Conservation (phyloP, 2,888 invertebrate genomes). For the Orthosia incerta region DNA sequence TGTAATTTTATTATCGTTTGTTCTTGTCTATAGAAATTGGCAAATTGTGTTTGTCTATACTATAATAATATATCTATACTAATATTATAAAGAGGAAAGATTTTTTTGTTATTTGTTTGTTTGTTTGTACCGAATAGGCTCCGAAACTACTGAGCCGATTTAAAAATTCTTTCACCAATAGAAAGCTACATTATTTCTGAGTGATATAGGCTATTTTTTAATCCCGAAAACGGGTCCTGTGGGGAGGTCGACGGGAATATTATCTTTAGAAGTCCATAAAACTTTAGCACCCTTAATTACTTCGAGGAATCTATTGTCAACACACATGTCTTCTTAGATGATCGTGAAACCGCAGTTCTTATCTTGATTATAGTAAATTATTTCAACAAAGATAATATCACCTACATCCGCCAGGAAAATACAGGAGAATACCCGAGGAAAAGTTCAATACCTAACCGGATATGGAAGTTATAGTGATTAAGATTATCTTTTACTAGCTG, state of each 20-base stretch:
- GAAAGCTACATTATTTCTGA: no score
- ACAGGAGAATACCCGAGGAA: conserved; percentile 6
- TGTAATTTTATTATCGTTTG: no score
- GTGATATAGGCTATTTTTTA: no score
- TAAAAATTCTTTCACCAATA: no score
- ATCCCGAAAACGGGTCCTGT: no score
- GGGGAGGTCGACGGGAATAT: no score
- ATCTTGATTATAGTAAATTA: conserved; percentile 44
- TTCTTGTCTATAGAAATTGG: not conserved
- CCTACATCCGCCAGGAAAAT: conserved; percentile 12
- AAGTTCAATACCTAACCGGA: not conserved
- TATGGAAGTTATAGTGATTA: not conserved
- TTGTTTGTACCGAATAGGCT: no score
- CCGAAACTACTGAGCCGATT: no score
- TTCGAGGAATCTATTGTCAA: conserved; percentile 6
- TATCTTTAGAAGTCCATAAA: not conserved
- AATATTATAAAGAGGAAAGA: no score
- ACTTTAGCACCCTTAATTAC: not conserved
- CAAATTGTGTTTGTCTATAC: not conserved
- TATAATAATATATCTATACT: no score
- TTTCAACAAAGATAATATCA: conserved; percentile 23
- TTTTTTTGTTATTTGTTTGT: no score
- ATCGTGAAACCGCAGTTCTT: conserved; percentile 35
- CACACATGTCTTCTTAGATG: conserved; percentile 5
- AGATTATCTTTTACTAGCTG: no score